phyloP scores from a whole-genome alignment of 2,797 vertebrate species.

The Eulemur mongoz region DNA sequence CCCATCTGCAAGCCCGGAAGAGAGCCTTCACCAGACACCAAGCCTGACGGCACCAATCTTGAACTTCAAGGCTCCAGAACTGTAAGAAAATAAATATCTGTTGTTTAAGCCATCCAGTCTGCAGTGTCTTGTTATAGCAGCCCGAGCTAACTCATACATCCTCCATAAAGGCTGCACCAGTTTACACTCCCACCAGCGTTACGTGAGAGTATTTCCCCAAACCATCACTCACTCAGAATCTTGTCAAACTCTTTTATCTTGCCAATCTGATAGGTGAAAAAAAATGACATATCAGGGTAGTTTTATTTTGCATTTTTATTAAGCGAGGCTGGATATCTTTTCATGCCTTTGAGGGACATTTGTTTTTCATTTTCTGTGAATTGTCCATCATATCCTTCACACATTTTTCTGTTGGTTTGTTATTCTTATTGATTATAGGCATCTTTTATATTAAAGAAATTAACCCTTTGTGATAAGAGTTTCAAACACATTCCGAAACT shows the following conservation, averaged over 20 bases:
- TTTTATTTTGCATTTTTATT: slow-evolving; percentile 11
- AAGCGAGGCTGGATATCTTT: not conserved
- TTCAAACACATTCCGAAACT: not conserved
- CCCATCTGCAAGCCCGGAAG: not conserved
- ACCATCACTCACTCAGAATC: not conserved
- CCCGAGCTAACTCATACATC: not conserved
- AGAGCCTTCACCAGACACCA: not conserved
- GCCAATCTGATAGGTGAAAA: not conserved
- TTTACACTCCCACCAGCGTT: not conserved
- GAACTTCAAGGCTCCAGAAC: not conserved
- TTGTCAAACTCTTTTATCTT: not conserved
- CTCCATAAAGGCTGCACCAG: not conserved
- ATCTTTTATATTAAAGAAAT: not conserved
- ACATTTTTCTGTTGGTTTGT: not conserved
- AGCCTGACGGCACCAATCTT: not conserved
- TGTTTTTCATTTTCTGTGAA: not conserved
- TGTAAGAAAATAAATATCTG: not conserved
- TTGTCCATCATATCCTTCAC: not conserved
- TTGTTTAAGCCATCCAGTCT: not conserved
- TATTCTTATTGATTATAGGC: not conserved
- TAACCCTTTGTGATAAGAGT: not conserved
- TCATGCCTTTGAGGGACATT: not conserved
- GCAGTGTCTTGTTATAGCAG: not conserved
- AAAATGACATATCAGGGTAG: not conserved
- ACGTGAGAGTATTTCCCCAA: not conserved